Percentiles rank a stretch among this genome's conserved stretches.
These are phyloP conservation scores for Ascidia mentula DNA, from an alignment of 23 tunicate species.

Conservation along the genomic window DNA sequence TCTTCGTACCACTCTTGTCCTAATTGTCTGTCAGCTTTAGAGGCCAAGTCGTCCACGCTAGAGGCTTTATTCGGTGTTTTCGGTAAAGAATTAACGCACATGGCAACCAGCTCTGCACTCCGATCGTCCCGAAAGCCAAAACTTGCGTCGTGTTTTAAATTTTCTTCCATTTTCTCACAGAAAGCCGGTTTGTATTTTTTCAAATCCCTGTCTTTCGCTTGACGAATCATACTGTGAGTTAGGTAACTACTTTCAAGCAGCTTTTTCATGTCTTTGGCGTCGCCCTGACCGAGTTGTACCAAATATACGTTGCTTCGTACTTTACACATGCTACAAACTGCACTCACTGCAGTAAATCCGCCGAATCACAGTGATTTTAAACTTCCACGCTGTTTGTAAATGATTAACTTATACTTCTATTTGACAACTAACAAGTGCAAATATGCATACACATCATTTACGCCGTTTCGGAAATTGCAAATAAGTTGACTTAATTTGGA, in stretches of 20 bases:
- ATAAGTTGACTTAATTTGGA: too few relatives aligned
- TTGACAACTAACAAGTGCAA: too few relatives aligned
- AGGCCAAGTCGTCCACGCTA: background rate
- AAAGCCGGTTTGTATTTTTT: background rate
- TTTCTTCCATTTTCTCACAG: background rate
- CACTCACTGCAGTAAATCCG: too few relatives aligned
- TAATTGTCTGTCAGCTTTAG: background rate
- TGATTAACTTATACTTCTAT: too few relatives aligned
- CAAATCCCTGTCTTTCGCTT: background rate
- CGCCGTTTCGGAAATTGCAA: too few relatives aligned
- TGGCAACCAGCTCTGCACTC: background rate
- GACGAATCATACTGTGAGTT: background rate
- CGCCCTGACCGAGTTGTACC: background rate
- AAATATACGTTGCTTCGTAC: background rate
- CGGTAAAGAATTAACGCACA: background rate
- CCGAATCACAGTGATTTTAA: too few relatives aligned
- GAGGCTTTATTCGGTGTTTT: background rate
- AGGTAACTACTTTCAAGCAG: background rate
- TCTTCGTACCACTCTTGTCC: background rate
- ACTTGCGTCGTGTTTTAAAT: background rate
- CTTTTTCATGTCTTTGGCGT: background rate
- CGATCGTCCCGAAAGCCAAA: background rate
- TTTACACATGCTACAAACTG: too few relatives aligned
- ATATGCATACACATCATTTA: too few relatives aligned
- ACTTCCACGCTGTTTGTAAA: too few relatives aligned